Percentiles rank a stretch among this genome's conserved stretches.
phyloP scores from a whole-genome alignment of 2,797 vertebrate genomes.

The Fistularia commersonii region DNA sequence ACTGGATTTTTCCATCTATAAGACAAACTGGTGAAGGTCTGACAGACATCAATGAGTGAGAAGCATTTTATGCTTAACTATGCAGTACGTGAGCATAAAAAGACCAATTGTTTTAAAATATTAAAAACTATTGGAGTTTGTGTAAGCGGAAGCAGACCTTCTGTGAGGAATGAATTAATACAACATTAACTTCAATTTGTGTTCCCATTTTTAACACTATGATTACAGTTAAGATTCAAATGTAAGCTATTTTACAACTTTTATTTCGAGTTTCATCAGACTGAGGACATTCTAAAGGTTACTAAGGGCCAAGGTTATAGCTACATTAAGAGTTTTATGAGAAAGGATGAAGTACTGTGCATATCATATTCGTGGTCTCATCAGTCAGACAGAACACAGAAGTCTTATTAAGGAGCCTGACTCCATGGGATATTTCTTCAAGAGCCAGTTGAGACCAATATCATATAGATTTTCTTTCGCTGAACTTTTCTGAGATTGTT shows the following conservation, averaged over 20 bases:
- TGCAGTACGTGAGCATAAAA: too few relatives aligned
- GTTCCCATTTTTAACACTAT: not conserved
- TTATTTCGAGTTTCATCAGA: conserved; percentile 55
- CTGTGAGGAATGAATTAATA: too few relatives aligned
- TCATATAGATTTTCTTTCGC: too few relatives aligned
- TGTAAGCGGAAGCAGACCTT: too few relatives aligned
- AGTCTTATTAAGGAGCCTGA: conserved; percentile 24
- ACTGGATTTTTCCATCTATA: too few relatives aligned
- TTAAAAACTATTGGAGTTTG: too few relatives aligned
- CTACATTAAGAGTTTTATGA: conserved; percentile 63
- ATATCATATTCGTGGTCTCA: conserved; percentile 29
- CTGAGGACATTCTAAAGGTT: conserved; percentile 51
- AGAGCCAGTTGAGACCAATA: conserved; percentile 13
- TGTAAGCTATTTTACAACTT: conserved; percentile 12
- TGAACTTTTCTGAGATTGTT: too few relatives aligned
- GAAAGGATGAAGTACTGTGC: conserved; percentile 37
- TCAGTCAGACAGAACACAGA: conserved; percentile 22
- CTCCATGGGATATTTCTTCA: conserved; percentile 20
- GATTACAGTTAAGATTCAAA: conserved; percentile 3
- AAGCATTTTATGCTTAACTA: too few relatives aligned
- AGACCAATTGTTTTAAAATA: too few relatives aligned
- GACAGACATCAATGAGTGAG: too few relatives aligned
- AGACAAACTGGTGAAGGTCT: too few relatives aligned
- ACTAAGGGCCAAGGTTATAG: conserved; percentile 40
- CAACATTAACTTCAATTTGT: too few relatives aligned